A percentile compares a stretch with the other conserved stretches of the same genome.
Conservation (phyloP, 2,888 invertebrate species). For the Ametastegia equiseti region DNA sequence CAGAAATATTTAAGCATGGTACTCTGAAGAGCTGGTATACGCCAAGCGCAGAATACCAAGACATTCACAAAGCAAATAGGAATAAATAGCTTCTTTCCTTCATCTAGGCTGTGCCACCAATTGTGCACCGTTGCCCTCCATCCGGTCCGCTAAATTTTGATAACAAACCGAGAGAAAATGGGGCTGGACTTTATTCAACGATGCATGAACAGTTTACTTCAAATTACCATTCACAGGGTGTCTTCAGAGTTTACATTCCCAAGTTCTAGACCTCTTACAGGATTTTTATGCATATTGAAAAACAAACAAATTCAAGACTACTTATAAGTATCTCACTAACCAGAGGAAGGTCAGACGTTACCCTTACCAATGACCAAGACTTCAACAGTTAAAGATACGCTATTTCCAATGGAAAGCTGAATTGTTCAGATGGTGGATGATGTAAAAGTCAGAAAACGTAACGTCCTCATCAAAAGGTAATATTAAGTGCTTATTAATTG, state of each 20-base stretch:
- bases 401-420: no score
- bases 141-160: constrained; percentile 65
- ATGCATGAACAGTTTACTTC: constrained; percentile 20
- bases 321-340: no score
- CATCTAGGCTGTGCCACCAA: constrained; percentile 86
- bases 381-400: no score
- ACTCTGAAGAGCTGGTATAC: constrained; percentile 83
- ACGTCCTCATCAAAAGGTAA: no score
- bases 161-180: constrained; percentile 32
- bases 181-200: neutral
- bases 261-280: no score
- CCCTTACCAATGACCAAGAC: no score
- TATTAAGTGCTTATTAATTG: no score
- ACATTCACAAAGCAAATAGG: constrained; percentile 89
- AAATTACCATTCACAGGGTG: neutral
- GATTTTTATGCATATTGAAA: no score
- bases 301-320: no score
- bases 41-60: constrained; percentile 90
- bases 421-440: no score
- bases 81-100: constrained; percentile 87
- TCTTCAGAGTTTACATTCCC: neutral
- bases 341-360: no score
- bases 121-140: constrained; percentile 71
- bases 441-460: no score
- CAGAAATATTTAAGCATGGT: constrained; percentile 92